phyloP scores from a whole-genome alignment of 2,797 vertebrate species.

The Dipus sagitta region DNA sequence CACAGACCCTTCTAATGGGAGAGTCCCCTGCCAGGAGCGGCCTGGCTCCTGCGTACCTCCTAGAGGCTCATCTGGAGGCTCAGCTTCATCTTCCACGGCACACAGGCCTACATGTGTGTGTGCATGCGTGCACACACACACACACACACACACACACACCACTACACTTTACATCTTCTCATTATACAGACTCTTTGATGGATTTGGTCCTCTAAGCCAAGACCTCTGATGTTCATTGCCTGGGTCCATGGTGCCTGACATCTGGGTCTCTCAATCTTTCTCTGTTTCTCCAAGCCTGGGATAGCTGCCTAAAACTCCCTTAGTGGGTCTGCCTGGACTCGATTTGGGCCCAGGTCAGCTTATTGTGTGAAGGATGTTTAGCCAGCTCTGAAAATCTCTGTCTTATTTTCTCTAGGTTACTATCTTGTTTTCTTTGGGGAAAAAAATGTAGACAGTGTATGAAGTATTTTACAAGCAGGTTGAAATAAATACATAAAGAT shows the following conservation, averaged over 20 bases:
- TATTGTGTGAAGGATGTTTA: not conserved
- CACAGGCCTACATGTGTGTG: not conserved
- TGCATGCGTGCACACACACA: not conserved
- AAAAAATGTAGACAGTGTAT: not conserved
- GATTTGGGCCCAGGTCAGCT: not conserved
- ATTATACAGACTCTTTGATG: not conserved
- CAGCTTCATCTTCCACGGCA: not conserved
- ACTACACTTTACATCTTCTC: not conserved
- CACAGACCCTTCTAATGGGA: not conserved
- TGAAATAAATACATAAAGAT: constrained; percentile 52
- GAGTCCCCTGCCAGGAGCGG: not conserved
- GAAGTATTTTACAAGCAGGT: not conserved
- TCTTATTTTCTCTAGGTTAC: constrained; percentile 25
- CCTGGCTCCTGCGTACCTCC: not conserved
- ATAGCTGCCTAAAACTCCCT: not conserved
- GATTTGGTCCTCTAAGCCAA: not conserved
- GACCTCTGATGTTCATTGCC: not conserved
- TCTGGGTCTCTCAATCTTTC: not conserved
- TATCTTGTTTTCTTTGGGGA: not conserved
- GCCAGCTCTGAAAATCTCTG: not conserved
- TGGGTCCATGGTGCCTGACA: not conserved
- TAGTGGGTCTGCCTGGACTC: not conserved
- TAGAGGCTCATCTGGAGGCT: not conserved
- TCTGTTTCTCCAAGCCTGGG: not conserved
- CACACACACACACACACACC: not conserved